Conservation (phyloP, 2,113 vertebrate genomes). For the Narcine bancroftii region DNA sequence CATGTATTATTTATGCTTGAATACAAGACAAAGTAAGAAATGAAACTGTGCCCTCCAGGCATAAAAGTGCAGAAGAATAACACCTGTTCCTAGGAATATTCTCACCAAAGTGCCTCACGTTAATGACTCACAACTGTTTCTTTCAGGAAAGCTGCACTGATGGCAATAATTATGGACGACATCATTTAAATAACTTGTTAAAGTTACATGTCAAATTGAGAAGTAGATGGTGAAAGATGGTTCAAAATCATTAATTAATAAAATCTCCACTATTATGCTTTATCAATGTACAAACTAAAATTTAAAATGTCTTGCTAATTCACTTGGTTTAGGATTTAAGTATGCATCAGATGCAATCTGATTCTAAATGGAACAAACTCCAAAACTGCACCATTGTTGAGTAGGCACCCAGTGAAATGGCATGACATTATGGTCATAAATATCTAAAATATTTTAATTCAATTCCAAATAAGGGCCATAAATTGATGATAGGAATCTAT, state of each 20-base stretch:
- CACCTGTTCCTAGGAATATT: constrained; percentile 28
- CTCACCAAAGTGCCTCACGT: background rate
- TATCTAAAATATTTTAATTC: background rate
- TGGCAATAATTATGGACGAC: background rate
- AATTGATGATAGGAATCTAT: background rate
- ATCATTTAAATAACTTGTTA: background rate
- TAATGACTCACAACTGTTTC: constrained; percentile 6
- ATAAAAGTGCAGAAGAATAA: constrained; percentile 4
- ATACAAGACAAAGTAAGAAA: background rate
- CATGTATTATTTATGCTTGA: background rate
- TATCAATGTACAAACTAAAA: background rate
- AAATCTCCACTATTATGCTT: background rate
- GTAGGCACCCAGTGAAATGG: background rate
- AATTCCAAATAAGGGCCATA: background rate
- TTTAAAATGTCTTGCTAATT: background rate
- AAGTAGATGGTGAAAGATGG: background rate
- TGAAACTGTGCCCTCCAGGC: background rate
- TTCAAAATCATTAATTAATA: constrained; percentile 4
- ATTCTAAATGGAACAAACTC: background rate
- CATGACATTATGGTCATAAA: background rate
- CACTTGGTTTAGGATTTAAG: background rate
- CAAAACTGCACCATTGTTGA: background rate
- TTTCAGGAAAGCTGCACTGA: background rate
- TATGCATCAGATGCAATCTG: background rate
- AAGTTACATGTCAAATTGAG: background rate